Evolutionary conservation across 1,140 invertebrate genomes (phyloP), one percentile per base, ranked within the genome.

Genomic region (Pomacea maculata): DNA sequence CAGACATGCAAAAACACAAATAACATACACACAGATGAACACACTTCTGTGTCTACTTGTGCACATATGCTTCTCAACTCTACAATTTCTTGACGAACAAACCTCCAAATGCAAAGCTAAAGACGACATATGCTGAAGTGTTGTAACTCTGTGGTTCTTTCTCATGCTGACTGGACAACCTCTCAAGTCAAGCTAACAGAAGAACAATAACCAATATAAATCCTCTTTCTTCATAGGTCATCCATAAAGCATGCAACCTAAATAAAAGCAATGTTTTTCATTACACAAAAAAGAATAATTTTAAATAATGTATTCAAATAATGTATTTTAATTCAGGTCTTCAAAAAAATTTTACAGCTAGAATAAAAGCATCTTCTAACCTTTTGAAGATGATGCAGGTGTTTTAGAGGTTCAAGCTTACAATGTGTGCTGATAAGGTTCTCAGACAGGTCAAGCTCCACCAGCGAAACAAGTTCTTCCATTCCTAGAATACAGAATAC

Each of bases 361-460:
- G 11, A n/a, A 17, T 17, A 5, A 25, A 21, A 52, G 34, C 6
- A 45, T 45, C 6, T 11, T 45, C 29, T 81, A 75, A 86, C 85
- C 82, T 80, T 76, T 11, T 78, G 54, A 17, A 86, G 67, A 25
- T 72, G 81, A 68, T 82, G 75, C 54, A 86, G 75, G 17, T 55
- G 57, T n/a, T 57, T 67, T 19, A 86, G 61, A 21, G 72, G 79
- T 34, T 71, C 74, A n/a, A 86, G 75, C 72, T 76, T 80, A 4
- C 73, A 54, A 73, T 87, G 86, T n/a, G 82, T 81, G 71, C 68
- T 57, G 9, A 87, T 65, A 73, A 84, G 86, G 63, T 87, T 87
- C 63, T 84, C 83, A 14, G 85, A 82, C n/a, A 86, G 54, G 71
- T 87, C 86, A 29, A 87, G 64, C 57, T 86, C 86, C 74, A 83